Evolutionary conservation across 2,113 vertebrate genomes (phyloP).

Genomic region (Catagonus wagneri): DNA sequence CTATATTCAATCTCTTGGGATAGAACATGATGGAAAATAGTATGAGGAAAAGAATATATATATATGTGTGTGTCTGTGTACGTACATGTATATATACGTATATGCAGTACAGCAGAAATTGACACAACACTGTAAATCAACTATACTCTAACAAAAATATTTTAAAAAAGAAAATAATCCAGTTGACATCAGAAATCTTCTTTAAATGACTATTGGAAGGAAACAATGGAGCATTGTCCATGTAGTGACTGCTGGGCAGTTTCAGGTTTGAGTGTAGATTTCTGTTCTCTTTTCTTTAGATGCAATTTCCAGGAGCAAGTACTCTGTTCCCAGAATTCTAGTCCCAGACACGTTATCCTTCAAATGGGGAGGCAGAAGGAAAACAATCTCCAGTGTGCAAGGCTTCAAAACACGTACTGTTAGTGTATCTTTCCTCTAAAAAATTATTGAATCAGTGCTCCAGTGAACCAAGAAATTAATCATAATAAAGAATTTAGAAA

Average conservation of each 20-base stretch:
- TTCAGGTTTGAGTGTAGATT: neutral
- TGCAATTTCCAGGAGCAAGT: neutral
- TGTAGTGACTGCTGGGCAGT: neutral
- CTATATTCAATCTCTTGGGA: too few relatives aligned
- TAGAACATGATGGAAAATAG: too few relatives aligned
- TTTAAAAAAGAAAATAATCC: neutral
- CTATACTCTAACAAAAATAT: too few relatives aligned
- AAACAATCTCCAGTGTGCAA: neutral
- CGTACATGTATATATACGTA: too few relatives aligned
- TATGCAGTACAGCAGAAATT: too few relatives aligned
- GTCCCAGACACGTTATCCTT: neutral
- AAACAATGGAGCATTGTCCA: neutral
- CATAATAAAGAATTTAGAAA: conserved; percentile 77
- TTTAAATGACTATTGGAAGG: neutral
- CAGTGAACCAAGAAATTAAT: conserved; percentile 80
- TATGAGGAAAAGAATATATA: too few relatives aligned
- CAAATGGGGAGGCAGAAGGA: neutral
- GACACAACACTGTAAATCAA: too few relatives aligned
- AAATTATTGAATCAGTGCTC: conserved; percentile 68
- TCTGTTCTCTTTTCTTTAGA: neutral
- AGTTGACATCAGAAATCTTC: neutral
- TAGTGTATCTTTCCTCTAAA: conserved; percentile 43
- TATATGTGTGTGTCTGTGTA: too few relatives aligned
- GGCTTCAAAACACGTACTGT: neutral
- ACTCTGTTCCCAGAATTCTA: neutral